Percentiles rank a stretch among this genome's conserved stretches.
Conservation (phyloP, 2,888 invertebrate species). For the Drosophila macrothrix region DNA sequence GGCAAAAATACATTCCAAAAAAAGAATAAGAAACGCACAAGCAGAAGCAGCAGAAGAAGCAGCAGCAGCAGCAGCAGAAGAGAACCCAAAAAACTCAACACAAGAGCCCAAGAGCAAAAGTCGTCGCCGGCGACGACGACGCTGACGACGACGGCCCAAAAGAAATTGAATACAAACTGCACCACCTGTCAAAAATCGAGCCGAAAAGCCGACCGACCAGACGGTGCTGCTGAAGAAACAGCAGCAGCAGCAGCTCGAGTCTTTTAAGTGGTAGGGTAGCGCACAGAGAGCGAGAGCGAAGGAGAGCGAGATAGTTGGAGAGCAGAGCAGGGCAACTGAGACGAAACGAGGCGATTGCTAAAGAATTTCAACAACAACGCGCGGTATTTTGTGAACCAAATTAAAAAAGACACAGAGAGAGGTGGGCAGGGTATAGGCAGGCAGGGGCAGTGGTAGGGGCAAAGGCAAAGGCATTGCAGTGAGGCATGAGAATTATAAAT, state of each 20-base stretch:
- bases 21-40: constrained; percentile 45
- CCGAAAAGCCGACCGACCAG: constrained; percentile 39
- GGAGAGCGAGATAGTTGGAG: not conserved
- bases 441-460: constrained; percentile 6
- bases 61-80: constrained; percentile 30
- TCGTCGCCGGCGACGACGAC: constrained; percentile 64
- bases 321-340: constrained; percentile 19
- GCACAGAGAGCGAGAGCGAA: constrained; percentile 4
- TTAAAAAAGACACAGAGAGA: constrained; percentile 70
- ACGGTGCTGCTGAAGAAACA: constrained; percentile 50
- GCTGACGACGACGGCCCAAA: constrained; percentile 62
- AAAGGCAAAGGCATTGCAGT: constrained; percentile 60
- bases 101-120: constrained; percentile 69
- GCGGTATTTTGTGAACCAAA: constrained; percentile 79
- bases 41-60: constrained; percentile 27
- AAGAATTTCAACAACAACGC: constrained; percentile 80
- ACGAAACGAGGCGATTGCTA: constrained; percentile 63
- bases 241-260: constrained; percentile 47
- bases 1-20: constrained; percentile 66
- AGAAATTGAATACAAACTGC: constrained; percentile 78
- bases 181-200: constrained; percentile 84
- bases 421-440: constrained; percentile 9
- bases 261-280: constrained; percentile 49
- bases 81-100: constrained; percentile 44
- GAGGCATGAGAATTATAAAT: constrained; percentile 78